Conservation (phyloP, 1,140 invertebrate species). For the Phenacoccus solenopsis region DNA sequence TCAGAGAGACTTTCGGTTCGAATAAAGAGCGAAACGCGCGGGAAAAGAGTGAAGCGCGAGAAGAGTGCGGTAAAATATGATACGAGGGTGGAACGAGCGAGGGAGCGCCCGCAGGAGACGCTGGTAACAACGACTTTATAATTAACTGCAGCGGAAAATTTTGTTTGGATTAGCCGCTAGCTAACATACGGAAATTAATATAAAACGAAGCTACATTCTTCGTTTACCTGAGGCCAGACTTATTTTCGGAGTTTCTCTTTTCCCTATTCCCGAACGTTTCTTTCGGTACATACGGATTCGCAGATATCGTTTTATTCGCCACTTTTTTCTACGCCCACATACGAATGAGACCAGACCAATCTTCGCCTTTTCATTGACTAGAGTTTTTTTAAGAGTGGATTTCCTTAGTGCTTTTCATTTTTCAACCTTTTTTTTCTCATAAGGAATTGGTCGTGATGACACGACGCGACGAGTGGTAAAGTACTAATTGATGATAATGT, state of each 20-base stretch:
- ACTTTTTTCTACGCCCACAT: too few species aligned
- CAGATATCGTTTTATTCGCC: too few species aligned
- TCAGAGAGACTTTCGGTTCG: neutral
- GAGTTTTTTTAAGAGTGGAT: too few species aligned
- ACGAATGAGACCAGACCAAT: too few species aligned
- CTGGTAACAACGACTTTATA: constrained; percentile 17
- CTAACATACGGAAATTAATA: constrained; percentile 18
- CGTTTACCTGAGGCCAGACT: neutral
- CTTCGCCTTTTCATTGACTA: too few species aligned
- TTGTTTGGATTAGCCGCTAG: constrained; percentile 16
- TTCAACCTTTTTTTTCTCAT: too few species aligned
- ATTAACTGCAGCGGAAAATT: constrained; percentile 16
- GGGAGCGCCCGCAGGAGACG: constrained; percentile 5
- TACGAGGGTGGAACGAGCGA: neutral
- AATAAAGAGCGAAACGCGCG: neutral
- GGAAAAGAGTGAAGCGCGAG: neutral
- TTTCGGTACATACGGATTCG: too few species aligned
- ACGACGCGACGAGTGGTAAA: too few species aligned
- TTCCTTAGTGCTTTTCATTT: too few species aligned
- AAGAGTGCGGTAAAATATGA: neutral
- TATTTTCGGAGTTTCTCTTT: constrained; percentile 15
- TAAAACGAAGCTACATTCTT: constrained; percentile 18
- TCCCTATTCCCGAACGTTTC: neutral
- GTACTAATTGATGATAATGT: too few species aligned
- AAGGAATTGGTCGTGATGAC: too few species aligned